Evolutionary conservation across 2,113 vertebrate genomes (phyloP).

Genomic region (Microtus oregoni): DNA sequence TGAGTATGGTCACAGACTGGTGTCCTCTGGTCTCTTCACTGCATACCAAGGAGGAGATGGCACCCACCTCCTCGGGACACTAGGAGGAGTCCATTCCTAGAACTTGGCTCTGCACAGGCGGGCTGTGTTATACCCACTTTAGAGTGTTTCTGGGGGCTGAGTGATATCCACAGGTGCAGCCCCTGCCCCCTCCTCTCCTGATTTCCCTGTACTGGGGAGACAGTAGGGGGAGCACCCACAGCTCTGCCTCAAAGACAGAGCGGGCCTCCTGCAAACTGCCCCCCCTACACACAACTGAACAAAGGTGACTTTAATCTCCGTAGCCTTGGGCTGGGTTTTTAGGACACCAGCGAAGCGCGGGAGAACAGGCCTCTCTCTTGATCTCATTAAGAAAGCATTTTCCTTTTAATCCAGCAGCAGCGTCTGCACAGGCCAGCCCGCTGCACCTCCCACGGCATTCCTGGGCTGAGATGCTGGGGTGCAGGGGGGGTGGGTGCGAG

Average conservation of each 20-base stretch:
- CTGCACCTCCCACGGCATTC: constrained; percentile 74
- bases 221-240: neutral
- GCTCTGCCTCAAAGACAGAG: neutral
- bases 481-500: constrained; percentile 47
- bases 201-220: neutral
- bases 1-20: neutral
- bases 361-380: constrained; percentile 77
- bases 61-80: neutral
- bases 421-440: constrained; percentile 50
- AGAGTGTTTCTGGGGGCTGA: neutral
- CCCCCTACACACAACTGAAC: neutral
- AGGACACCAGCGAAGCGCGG: constrained; percentile 58
- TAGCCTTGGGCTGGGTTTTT: constrained; percentile 80
- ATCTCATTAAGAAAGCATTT: constrained; percentile 86
- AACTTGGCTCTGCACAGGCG: neutral
- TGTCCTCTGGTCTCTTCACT: neutral
- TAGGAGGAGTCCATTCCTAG: neutral
- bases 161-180: neutral
- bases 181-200: neutral
- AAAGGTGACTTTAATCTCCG: constrained; percentile 79
- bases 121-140: neutral
- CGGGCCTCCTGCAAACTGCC: neutral
- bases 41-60: accelerated
- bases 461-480: constrained; percentile 47
- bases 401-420: constrained; percentile 64